Percentiles rank a stretch among this genome's conserved stretches.
Conservation (phyloP, 92 coral and sea anemone genomes). For the Palythoa heliodiscus region DNA sequence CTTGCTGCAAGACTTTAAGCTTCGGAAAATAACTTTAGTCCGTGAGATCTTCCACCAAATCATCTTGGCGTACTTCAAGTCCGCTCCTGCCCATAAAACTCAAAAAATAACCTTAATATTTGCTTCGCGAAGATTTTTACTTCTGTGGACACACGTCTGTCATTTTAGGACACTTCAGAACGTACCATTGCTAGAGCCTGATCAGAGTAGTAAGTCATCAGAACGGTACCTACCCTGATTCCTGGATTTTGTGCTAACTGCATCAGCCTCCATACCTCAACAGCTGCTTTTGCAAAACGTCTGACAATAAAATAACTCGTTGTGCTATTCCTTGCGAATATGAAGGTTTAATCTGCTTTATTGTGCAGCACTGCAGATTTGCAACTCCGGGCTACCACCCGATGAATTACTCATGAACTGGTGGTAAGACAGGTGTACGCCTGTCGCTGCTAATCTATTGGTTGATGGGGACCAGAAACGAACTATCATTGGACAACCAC, state of each 20-base stretch:
- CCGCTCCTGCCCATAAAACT: background rate
- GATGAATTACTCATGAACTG: conserved; percentile 63
- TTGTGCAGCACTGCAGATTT: conserved; percentile 32
- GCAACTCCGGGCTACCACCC: conserved; percentile 28
- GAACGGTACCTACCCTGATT: conserved; percentile 10
- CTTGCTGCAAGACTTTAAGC: conserved; percentile 3
- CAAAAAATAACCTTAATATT: background rate
- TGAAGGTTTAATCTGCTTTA: conserved; percentile 8
- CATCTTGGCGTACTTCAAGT: background rate
- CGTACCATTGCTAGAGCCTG: conserved; percentile 4
- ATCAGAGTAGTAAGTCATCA: conserved; percentile 3
- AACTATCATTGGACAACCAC: conserved; percentile 61
- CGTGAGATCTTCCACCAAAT: background rate
- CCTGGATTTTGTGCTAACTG: conserved; percentile 15
- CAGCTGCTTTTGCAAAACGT: background rate
- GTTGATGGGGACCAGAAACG: conserved; percentile 42
- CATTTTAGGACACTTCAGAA: conserved; percentile 16
- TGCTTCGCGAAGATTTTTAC: conserved; percentile 4
- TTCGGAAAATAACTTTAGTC: background rate
- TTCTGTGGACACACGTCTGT: conserved; percentile 5
- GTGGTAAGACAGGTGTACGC: conserved; percentile 78
- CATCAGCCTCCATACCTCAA: conserved; percentile 25
- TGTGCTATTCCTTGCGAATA: conserved; percentile 9
- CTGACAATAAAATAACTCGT: background rate
- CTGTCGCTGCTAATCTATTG: conserved; percentile 54